Percentiles rank a stretch among this genome's conserved stretches.
Conservation (phyloP, 2,113 vertebrate species). For the Acanthochromis polyacanthus region DNA sequence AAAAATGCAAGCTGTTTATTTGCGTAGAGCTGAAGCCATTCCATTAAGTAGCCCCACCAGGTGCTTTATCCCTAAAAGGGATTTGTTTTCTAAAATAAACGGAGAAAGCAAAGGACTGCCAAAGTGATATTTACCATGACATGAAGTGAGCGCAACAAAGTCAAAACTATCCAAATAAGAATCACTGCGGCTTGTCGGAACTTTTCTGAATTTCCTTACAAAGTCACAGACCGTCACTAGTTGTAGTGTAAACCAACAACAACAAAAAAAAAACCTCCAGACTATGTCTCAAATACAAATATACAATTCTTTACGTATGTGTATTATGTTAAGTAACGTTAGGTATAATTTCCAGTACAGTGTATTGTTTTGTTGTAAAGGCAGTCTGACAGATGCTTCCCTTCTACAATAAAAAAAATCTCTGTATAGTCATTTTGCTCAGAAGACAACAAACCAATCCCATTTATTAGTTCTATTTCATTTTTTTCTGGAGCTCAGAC, state of each 20-base stretch:
- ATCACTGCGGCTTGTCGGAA: slow-evolving; percentile 46
- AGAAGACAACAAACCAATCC: slow-evolving; percentile 61
- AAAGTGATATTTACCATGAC: slow-evolving; percentile 76
- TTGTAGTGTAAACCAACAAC: slow-evolving; percentile 19
- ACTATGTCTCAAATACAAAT: slow-evolving; percentile 12
- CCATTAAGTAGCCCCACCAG: slow-evolving; percentile 91
- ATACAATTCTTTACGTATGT: background rate
- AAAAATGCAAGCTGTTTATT: slow-evolving; percentile 95
- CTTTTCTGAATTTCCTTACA: slow-evolving; percentile 43
- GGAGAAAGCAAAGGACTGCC: slow-evolving; percentile 67
- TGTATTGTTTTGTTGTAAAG: slow-evolving; percentile 17
- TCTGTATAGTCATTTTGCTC: slow-evolving; percentile 31
- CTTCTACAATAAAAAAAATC: slow-evolving; percentile 1
- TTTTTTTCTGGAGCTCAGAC: slow-evolving; percentile 46
- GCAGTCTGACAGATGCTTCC: slow-evolving; percentile 28
- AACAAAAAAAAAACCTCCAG: background rate
- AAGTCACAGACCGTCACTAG: slow-evolving; percentile 29
- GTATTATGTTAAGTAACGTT: background rate
- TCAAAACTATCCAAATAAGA: slow-evolving; percentile 73
- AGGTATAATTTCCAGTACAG: background rate
- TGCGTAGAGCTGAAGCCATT: slow-evolving; percentile 94
- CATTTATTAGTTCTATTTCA: slow-evolving; percentile 59
- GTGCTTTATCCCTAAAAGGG: slow-evolving; percentile 88
- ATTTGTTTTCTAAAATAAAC: slow-evolving; percentile 84
- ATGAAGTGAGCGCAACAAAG: slow-evolving; percentile 64